A percentile compares a stretch with the other conserved stretches of the same genome.
These are phyloP conservation scores for Tinea semifulvella DNA, from an alignment of 2,888 invertebrate genomes.

Conservation along the genomic window DNA sequence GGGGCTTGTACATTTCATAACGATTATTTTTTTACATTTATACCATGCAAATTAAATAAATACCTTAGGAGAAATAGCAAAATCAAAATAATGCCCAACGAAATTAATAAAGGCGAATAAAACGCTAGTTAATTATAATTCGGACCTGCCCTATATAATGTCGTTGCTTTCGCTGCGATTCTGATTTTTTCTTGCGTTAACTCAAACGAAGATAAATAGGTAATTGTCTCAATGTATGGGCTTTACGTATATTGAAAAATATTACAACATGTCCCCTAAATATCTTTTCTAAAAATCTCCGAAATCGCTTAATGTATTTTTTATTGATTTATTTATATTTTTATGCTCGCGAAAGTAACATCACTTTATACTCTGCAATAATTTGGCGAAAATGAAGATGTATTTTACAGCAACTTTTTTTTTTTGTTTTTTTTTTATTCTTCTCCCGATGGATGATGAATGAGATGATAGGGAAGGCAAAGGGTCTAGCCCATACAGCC, in stretches of 20 bases:
- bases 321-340: not conserved
- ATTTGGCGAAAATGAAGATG: not conserved
- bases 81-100: too few species aligned
- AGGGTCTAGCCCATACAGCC: too few species aligned
- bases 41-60: too few species aligned
- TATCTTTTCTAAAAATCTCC: not conserved
- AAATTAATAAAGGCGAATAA: too few species aligned
- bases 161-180: not conserved
- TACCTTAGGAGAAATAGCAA: too few species aligned
- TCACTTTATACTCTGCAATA: too few species aligned
- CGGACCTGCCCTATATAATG: not conserved
- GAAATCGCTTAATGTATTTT: not conserved
- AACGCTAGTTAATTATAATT: not conserved
- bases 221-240: constrained; percentile 2
- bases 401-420: too few species aligned
- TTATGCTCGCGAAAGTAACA: not conserved
- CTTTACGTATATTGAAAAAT: not conserved
- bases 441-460: too few species aligned
- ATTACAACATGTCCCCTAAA: not conserved
- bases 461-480: too few species aligned
- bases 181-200: constrained; percentile 2
- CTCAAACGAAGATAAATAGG: constrained; percentile 10
- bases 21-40: too few species aligned
- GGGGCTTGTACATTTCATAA: too few species aligned
- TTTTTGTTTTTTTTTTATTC: too few species aligned